phyloP scores from a whole-genome alignment of 92 coral and sea anemone genomes.

The Blastomussa wellsi region DNA sequence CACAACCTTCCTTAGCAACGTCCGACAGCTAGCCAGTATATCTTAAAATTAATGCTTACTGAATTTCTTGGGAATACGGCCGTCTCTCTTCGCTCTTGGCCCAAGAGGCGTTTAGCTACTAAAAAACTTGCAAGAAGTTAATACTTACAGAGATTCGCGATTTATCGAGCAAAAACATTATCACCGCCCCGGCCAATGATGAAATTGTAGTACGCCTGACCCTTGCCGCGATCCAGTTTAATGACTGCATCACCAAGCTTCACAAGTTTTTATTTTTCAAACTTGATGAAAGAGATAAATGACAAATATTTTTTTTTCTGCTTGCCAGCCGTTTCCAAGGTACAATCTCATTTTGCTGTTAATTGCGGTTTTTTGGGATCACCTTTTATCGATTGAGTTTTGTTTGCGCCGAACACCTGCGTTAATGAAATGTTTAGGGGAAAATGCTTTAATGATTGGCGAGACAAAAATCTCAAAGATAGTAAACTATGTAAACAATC shows the following conservation, averaged over 20 bases:
- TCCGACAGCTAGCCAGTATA: background rate
- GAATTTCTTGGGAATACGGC: background rate
- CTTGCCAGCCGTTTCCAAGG: slow-evolving; percentile 14
- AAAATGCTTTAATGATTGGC: slow-evolving; percentile 10
- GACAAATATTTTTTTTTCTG: slow-evolving; percentile 19
- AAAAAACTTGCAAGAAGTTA: background rate
- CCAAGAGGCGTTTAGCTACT: background rate
- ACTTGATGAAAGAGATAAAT: background rate
- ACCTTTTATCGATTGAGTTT: slow-evolving; percentile 12
- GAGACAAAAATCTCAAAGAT: background rate
- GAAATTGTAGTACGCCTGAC: background rate
- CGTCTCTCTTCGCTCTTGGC: no score
- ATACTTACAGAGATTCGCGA: slow-evolving; percentile 58
- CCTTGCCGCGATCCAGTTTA: background rate
- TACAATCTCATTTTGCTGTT: background rate
- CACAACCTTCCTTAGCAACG: background rate
- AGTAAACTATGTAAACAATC: background rate
- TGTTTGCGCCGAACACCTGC: slow-evolving; percentile 12
- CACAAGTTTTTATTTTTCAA: slow-evolving; percentile 8
- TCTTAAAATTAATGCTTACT: background rate
- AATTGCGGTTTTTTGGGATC: slow-evolving; percentile 13
- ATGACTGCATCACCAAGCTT: background rate
- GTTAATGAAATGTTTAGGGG: slow-evolving; percentile 17
- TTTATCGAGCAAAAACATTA: slow-evolving; percentile 68
- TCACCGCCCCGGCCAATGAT: background rate